These are phyloP conservation scores for Ectropis grisescens DNA, from an alignment of 1,140 invertebrate genomes.

Conservation along the genomic window DNA sequence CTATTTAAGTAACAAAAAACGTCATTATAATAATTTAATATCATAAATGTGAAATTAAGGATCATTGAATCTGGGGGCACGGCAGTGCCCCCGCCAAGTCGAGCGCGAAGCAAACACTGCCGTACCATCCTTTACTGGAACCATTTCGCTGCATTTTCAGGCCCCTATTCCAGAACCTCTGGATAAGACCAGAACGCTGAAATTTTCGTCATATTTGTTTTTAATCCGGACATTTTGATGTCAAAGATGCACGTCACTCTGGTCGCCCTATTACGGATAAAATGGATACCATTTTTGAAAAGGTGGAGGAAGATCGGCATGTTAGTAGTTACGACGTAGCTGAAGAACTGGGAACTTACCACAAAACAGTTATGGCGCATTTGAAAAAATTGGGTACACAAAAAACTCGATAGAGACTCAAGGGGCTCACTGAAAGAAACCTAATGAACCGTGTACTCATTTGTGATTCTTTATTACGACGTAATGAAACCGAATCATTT, in stretches of 20 bases:
- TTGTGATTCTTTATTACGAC: slow-evolving; percentile 2
- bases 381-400: not conserved
- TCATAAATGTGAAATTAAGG: no score
- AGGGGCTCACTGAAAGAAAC: slow-evolving; percentile 3
- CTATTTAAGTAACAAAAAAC: no score
- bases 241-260: slow-evolving; percentile 1
- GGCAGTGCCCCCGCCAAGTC: no score
- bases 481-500: slow-evolving; percentile 2
- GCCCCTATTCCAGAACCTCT: no score
- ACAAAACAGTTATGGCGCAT: slow-evolving; percentile 1
- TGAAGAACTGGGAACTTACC: no score
- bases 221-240: slow-evolving; percentile 1
- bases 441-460: slow-evolving; percentile 3
- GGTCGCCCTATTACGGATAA: slow-evolving; percentile 1
- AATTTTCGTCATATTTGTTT: not conserved
- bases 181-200: no score
- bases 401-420: slow-evolving; percentile 1
- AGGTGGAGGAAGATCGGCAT: not conserved
- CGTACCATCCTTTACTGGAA: no score
- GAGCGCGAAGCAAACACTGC: no score
- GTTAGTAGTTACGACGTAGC: no score
- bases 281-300: slow-evolving; percentile 1
- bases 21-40: no score
- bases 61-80: no score
- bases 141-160: no score